Conservation (phyloP, 2,888 invertebrate species). For the Eurois occulta region DNA sequence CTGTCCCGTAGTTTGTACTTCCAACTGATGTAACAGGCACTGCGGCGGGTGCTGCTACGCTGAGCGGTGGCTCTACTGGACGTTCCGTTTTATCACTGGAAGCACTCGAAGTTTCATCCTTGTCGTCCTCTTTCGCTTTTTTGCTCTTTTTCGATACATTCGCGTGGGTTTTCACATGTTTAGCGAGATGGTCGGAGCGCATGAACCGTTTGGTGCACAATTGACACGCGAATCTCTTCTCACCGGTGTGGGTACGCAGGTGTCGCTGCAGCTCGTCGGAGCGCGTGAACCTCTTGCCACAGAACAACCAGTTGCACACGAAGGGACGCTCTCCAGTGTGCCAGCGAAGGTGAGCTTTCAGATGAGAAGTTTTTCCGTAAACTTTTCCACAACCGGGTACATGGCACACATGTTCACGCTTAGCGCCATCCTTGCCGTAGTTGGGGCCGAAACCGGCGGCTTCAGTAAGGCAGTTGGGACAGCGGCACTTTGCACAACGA, state of each 20-base stretch:
- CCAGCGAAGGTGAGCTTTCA: constrained; percentile 98
- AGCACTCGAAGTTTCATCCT: constrained; percentile 79
- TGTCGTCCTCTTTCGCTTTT: constrained; percentile 84
- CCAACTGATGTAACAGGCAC: constrained; percentile 71
- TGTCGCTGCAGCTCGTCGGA: constrained; percentile 98
- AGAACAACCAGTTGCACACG: constrained; percentile 96
- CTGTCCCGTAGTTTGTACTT: constrained; percentile 82
- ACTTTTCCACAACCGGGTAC: constrained; percentile 96
- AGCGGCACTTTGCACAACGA: constrained; percentile 94
- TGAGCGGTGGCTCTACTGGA: constrained; percentile 49
- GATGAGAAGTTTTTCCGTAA: constrained; percentile 98
- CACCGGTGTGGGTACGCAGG: constrained; percentile 96
- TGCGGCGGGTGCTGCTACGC: constrained; percentile 51
- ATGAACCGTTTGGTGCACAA: constrained; percentile 97
- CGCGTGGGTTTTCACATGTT: constrained; percentile 97
- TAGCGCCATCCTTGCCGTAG: constrained; percentile 93
- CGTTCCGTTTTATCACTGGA: constrained; percentile 73
- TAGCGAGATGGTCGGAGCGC: constrained; percentile 98
- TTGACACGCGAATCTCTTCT: constrained; percentile 96
- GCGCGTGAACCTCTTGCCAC: constrained; percentile 97
- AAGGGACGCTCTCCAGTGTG: constrained; percentile 98
- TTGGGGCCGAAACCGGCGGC: constrained; percentile 94
- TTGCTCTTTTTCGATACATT: constrained; percentile 90
- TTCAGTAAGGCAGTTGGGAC: constrained; percentile 95
- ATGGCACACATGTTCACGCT: constrained; percentile 96